Base-by-base conservation (phyloP, 2,113 vertebrate species). In the Geothlypis trichas region DNA sequence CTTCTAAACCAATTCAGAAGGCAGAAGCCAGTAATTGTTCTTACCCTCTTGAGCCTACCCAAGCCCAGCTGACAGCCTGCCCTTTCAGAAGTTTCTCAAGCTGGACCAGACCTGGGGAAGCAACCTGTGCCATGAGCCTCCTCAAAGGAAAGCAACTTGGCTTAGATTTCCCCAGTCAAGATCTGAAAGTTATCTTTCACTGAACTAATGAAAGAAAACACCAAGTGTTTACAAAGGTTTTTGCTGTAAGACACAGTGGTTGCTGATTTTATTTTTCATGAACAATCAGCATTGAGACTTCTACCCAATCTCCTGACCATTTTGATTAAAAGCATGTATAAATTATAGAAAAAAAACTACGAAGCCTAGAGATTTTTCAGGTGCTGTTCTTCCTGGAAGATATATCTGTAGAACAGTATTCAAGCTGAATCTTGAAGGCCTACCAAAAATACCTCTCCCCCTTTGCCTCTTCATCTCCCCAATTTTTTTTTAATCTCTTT, bases 1-100 rank as follows among this genome's bases (percentile, higher is more conserved):
- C 35, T 69, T 86, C 95, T 30, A 84, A 96, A 42, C 16, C 59
- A 87, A 63, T 89, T 82, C 54, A 84, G 84, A 79, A 94, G 54
- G 57, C 16, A 79, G 79, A n/a, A 26, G 42, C 4, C 51, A 47
- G 46, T 47, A 54, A 12, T 27, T 61, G 12, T 61, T 89, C 52
- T 85, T 52, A 72, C 28, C 23, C 47, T 62, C 15, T 37, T 80
- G 54, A 85, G 35, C 19, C 41, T 51, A 20, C 51, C 28, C n/a
- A 26, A 87, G 47, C 20, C 27, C 37, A 44, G 78, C 11, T 84
- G 76, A 86, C 61, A 79, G 30, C 15, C 18, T 94, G n/a, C 11
- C n/a, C 77, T 94, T 84, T 58, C 49, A 39, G 61, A 72, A 61
- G 30, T 65, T 95, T 79, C 84, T 79, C 5, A 14, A 54, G 33